Evolutionary conservation across 2,797 vertebrate species (phyloP), one percentile per base, ranked within the genome.

Genomic region (Hafferia zeledoni): DNA sequence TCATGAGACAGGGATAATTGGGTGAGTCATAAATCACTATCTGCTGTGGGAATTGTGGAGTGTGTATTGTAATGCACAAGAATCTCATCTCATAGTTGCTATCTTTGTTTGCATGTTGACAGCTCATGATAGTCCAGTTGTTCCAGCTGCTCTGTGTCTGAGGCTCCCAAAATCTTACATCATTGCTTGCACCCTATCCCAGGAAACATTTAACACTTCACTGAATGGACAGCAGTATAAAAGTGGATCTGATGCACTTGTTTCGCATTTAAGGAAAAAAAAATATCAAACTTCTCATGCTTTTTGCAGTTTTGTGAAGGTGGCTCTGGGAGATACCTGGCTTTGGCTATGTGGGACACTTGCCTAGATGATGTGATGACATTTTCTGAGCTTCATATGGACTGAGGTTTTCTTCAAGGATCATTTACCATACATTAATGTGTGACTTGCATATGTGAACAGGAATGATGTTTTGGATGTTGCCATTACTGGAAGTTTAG

Each of bases 31-130:
- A 83, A 86, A 95, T 95, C 63, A 35, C 57, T 4, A 11, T 44
- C 69, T 90, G n/a, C 33, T 79, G 55, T 93, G 72, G 74, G 77
- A 93, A 78, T 88, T 95, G 43, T 33, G 14, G 60, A 80, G 25
- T n/a, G 60, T 69, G 49, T 83, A 53, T 86, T 95, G 79, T 57
- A 90, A 52, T 81, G 37, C 35, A 59, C 47, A 82, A 52, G 55
- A 94, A 89, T 72, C 55, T 77, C 20, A 24, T 72, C n/a, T 79
- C 44, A 11, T 57, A 41, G 55, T 86, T 90, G 85, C 93, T 92
- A 47, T 68, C 79, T 96, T 89, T 92, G 44, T 94, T 96, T 50
- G 33, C 25, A n/a, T 76, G 55, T 72, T 94, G 91, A 82, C 77
- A 79, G 77, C 23, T 68, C 20, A 13, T 30, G 63, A 77, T 44